phyloP scores from a whole-genome alignment of 2,888 invertebrate genomes.

The Idaea biselata region DNA sequence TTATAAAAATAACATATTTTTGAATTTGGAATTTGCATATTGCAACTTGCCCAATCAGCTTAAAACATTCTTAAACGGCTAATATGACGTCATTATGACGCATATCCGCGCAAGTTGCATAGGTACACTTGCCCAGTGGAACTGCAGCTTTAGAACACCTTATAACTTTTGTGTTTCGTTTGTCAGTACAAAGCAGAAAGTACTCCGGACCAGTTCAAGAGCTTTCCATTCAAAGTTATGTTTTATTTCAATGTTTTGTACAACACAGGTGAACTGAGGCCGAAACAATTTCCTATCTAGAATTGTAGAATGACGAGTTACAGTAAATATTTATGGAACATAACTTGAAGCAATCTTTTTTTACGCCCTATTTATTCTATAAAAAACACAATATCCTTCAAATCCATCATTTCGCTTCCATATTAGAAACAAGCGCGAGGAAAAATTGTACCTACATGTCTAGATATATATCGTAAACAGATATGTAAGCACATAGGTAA shows the following conservation, averaged over 20 bases:
- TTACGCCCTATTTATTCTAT: background rate
- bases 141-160: no score
- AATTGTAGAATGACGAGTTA: background rate
- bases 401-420: background rate
- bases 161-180: background rate
- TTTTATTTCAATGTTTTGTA: background rate
- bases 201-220: background rate
- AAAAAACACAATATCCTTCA: background rate
- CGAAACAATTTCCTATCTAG: background rate
- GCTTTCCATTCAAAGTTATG: background rate
- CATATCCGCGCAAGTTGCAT: no score
- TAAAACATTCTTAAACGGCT: no score
- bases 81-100: no score
- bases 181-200: background rate
- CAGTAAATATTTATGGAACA: background rate
- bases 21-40: no score
- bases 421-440: background rate
- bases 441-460: constrained; percentile 6
- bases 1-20: no score
- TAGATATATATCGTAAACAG: constrained; percentile 2
- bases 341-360: background rate
- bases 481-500: background rate
- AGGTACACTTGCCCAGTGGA: no score
- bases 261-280: background rate
- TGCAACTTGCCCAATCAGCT: no score